A percentile compares a stretch with the other conserved stretches of the same genome.
Conservation (phyloP, 2,888 invertebrate species). For the Plebejus anna region DNA sequence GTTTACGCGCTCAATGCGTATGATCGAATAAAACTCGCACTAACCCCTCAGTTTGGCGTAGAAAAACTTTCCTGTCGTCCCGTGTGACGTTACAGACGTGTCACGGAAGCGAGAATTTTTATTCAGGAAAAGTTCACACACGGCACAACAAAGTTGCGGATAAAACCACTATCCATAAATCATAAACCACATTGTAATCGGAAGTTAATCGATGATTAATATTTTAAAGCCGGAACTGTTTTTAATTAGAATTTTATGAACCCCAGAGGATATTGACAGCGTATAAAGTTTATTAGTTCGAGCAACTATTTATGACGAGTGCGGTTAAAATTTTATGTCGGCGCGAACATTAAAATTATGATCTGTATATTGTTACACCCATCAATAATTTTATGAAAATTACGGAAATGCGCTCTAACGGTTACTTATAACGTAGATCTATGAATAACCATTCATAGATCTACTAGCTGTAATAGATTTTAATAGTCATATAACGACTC, state of each 20-base stretch:
- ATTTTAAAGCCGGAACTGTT: not conserved
- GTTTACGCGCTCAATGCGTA: too few species aligned
- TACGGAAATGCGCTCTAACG: not conserved
- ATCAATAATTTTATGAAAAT: slow-evolving; percentile 16
- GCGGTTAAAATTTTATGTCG: slow-evolving; percentile 21
- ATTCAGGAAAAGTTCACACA: too few species aligned
- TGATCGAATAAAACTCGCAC: too few species aligned
- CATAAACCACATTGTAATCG: not conserved
- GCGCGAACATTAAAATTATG: slow-evolving; percentile 14
- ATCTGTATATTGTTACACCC: slow-evolving; percentile 11
- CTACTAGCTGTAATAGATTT: not conserved
- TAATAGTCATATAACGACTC: not conserved
- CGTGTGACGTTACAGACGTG: too few species aligned
- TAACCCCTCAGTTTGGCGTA: too few species aligned
- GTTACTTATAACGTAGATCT: not conserved
- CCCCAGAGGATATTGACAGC: slow-evolving; percentile 11
- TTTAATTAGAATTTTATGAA: not conserved
- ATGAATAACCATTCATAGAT: not conserved
- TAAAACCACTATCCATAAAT: not conserved
- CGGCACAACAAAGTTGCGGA: not conserved
- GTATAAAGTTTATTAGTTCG: slow-evolving; percentile 16
- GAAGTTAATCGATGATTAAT: slow-evolving; percentile 7
- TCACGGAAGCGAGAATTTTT: too few species aligned
- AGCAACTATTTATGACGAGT: slow-evolving; percentile 8
- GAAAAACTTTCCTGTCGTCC: too few species aligned